Base-by-base conservation (phyloP, 2,888 invertebrate genomes). In the Muschampia plurimacula region DNA sequence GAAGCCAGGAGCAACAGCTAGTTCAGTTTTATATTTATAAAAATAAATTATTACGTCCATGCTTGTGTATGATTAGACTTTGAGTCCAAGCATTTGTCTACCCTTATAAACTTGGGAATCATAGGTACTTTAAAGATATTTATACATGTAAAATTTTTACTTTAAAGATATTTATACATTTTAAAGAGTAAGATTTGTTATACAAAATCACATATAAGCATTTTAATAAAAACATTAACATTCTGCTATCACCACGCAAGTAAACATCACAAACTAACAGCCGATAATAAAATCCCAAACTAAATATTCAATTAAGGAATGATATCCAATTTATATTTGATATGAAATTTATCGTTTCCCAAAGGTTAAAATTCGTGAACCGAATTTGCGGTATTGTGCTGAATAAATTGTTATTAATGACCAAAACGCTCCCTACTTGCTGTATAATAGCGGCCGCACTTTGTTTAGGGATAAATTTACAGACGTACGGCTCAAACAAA, bases 371-470 rank as follows among this genome's bases (percentile, higher is more conserved):
- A 87, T 87, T 88, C 85, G 88, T 86, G 85, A 86, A 82, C 86
- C 87, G 81, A 91, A 89, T 90, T 90, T 89, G 89, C 88, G 89
- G 89, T 83, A 90, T 92, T 93, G 92, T 92, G 89, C 86, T 88
- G 89, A 93, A 93, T 93, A 93, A 92, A 94, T 93, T 92, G 91
- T 94, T 92, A 93, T 93, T 93, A 93, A 93, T 93, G 91, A 92
- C 89, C 87, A 83, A 84, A 91, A 88, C 90, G 88, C 84, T 89
- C 86, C 85, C 86, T 86, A 87, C 87, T 90, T 87, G 83, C 85
- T 81, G 84, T 88, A 88, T 90, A 92, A 90, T 88, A 85, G 87
- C 84, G 84, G 81, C 84, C 84, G 84, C 86, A 85, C 88, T 90
- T 89, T 86, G 86, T 82, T 84, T 78, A 79, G 79, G 85, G 86